Percentiles rank a stretch among this genome's conserved stretches.
Conservation (phyloP, 2,888 invertebrate genomes). For the Macaria liturata region DNA sequence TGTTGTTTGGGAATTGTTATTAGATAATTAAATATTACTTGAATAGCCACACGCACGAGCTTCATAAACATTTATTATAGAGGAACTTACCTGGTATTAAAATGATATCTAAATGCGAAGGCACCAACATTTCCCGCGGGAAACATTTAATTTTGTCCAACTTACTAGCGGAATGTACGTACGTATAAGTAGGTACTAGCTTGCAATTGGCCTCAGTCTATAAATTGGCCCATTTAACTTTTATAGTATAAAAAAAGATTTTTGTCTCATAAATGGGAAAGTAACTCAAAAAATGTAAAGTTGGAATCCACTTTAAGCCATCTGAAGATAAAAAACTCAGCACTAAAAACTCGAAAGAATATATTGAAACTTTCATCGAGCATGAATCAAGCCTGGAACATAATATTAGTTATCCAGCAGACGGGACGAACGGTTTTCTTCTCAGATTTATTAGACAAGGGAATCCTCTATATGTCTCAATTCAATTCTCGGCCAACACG, state of each 20-base stretch:
- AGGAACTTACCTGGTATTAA: constrained; percentile 32
- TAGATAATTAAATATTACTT: constrained; percentile 6
- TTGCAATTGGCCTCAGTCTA: too few species aligned
- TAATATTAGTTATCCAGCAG: constrained; percentile 21
- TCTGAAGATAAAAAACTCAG: too few species aligned
- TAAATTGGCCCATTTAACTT: too few species aligned
- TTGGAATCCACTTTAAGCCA: too few species aligned
- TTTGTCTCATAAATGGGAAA: too few species aligned
- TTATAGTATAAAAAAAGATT: too few species aligned
- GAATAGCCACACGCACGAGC: constrained; percentile 4
- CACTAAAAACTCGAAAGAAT: constrained; percentile 6
- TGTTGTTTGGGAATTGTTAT: neutral
- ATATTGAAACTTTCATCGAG: constrained; percentile 15
- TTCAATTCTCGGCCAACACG: constrained; percentile 39
- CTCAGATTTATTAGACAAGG: constrained; percentile 43
- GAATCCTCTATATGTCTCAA: constrained; percentile 43
- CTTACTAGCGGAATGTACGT: constrained; percentile 42
- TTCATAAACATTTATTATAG: constrained; percentile 32
- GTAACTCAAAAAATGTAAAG: too few species aligned
- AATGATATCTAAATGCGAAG: constrained; percentile 51
- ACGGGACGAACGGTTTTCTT: constrained; percentile 33
- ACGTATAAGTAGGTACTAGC: constrained; percentile 15
- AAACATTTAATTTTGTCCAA: constrained; percentile 47
- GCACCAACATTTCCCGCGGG: constrained; percentile 49
- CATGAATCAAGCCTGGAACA: constrained; percentile 15